These are phyloP conservation scores for Cryptoblepharus egeriae DNA, from an alignment of 2,797 vertebrate genomes.

Conservation along the genomic window DNA sequence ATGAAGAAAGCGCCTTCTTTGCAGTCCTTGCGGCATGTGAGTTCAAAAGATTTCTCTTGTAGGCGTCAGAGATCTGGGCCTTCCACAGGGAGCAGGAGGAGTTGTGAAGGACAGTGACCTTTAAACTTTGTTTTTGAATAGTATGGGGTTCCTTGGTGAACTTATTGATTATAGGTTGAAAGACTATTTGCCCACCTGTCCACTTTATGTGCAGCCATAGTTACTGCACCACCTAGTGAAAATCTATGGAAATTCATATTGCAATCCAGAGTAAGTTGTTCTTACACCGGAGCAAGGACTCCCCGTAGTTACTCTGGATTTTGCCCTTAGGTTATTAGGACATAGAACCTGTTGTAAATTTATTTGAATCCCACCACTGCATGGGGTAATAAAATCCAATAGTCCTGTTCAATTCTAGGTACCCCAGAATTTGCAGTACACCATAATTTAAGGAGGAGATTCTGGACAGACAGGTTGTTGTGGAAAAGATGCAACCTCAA, in stretches of 20 bases:
- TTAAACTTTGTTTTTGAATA: neutral
- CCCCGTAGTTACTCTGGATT: too few species aligned
- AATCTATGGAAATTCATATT: too few species aligned
- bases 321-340: too few species aligned
- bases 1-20: slow-evolving; percentile 75
- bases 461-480: neutral
- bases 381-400: neutral
- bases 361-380: too few species aligned
- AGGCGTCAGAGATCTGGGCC: neutral
- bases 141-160: neutral
- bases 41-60: slow-evolving; percentile 23
- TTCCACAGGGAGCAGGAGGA: neutral
- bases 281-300: too few species aligned
- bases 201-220: too few species aligned
- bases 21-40: slow-evolving; percentile 78
- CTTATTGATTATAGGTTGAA: neutral
- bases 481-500: neutral
- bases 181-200: neutral
- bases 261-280: too few species aligned
- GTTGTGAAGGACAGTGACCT: neutral
- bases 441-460: neutral
- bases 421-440: neutral
- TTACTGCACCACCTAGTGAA: too few species aligned
- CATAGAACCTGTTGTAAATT: too few species aligned
- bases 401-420: neutral